Percentiles rank a stretch among this genome's conserved stretches.
Evolutionary conservation across 2,113 vertebrate species (phyloP).

Genomic region (Lipophrys pholis): DNA sequence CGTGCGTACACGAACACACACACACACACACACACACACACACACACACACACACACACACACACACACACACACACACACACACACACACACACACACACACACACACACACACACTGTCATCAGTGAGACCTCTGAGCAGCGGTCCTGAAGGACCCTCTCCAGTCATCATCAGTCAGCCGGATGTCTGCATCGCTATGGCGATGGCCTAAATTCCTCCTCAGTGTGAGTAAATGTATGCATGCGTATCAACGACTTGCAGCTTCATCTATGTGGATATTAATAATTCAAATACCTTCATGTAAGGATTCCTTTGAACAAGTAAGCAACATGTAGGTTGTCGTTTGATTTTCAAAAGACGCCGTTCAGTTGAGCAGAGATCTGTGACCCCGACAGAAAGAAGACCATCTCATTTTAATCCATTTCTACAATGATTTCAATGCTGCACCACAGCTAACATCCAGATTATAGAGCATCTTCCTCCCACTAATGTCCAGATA

Average conservation of each 20-base stretch:
- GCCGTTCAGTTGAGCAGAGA: not conserved
- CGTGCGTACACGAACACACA: not conserved
- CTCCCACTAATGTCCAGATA: too few species aligned
- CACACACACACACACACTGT: not conserved
- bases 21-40: not conserved
- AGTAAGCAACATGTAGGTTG: not conserved
- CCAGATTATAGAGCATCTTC: too few species aligned
- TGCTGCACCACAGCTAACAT: too few species aligned
- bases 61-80: not conserved
- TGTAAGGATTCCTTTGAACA: not conserved
- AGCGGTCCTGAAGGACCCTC: conserved; percentile 42
- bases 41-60: too few species aligned
- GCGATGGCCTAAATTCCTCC: conserved; percentile 61
- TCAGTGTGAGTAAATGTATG: conserved; percentile 13
- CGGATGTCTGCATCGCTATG: conserved; percentile 57
- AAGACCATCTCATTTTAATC: too few species aligned
- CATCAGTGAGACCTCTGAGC: conserved; percentile 31
- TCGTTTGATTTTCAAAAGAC: not conserved
- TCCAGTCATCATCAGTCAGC: conserved; percentile 43
- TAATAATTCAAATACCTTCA: not conserved
- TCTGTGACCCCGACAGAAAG: too few species aligned
- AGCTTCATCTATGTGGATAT: not conserved
- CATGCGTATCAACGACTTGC: not conserved
- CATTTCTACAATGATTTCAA: too few species aligned
- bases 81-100: not conserved